Evolutionary conservation across 2,888 invertebrate species (phyloP), one percentile per base, ranked within the genome.

Genomic region (Plagodis pulveraria): DNA sequence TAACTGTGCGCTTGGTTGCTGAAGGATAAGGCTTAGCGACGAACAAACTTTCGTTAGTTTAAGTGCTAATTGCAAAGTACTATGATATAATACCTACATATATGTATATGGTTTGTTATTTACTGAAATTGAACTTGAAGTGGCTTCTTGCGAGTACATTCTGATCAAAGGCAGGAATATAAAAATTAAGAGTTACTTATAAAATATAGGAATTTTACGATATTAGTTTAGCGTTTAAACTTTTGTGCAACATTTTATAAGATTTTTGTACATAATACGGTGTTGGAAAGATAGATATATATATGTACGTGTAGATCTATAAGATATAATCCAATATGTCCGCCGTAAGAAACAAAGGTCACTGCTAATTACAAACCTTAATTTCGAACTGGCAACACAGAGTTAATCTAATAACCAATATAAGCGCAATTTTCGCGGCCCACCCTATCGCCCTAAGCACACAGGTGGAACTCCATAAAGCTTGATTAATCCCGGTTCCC

Each of bases 391-490:
- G 68, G 67, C 71, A 76, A 80, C 75, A 76, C 74, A 73, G 77
- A 84, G 85, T 79, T 81, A 86, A 83, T 84, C 80, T 79, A 81
- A 80, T 80, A 82, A 77, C 83, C 83, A 78, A 85, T 87, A 87
- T 83, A 78, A 85, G 83, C 80, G 81, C 82, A 87, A 87, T 85
- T 87, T 88, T 84, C 80, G 84, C 86, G 78, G 56, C 40, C 58
- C 58, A 42, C 59, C 60, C 51, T 59, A 50, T 50, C 50, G 47
- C 43, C 59, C 59, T 90, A 89, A 90, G 83, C 83, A 90, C 88
- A 91, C 92, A 90, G 89, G 90, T 90, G 84, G 74, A 73, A 74
- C 77, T 80, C 77, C 83, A 83, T 81, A 81, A 83, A 84, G 83
- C 81, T 87, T 89, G 87, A 91, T 91, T 89, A 91, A 89, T 85